These are phyloP conservation scores for Spisula solida DNA, from an alignment of 2,888 invertebrate genomes.

Conservation along the genomic window DNA sequence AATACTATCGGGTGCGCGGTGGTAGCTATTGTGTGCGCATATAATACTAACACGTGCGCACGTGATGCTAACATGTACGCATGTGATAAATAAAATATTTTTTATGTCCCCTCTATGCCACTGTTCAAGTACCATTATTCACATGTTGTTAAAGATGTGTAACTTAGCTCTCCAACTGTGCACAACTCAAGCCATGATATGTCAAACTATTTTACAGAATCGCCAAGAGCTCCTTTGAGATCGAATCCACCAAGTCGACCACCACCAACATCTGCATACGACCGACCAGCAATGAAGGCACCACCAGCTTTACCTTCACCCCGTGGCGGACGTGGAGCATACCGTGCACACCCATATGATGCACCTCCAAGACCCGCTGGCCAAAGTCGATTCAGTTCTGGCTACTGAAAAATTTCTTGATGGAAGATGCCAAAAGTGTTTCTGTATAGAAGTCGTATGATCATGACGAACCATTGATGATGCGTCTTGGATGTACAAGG, in stretches of 20 bases:
- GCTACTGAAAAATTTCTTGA: background rate
- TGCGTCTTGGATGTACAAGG: constrained; percentile 18
- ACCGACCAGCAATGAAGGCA: constrained; percentile 58
- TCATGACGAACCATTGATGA: background rate
- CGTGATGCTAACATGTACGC: too few species aligned
- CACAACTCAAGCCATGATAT: too few species aligned
- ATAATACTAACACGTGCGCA: too few species aligned
- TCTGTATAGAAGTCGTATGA: background rate
- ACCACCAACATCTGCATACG: constrained; percentile 46
- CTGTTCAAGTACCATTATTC: too few species aligned
- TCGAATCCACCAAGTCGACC: background rate
- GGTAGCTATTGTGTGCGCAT: too few species aligned
- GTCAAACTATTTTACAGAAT: constrained; percentile 11
- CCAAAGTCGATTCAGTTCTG: constrained; percentile 21
- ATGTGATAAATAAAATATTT: too few species aligned
- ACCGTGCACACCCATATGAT: constrained; percentile 75
- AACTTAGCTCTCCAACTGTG: too few species aligned
- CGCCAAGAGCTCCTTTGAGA: background rate
- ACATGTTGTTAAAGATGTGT: too few species aligned
- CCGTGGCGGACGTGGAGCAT: constrained; percentile 70
- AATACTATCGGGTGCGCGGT: too few species aligned
- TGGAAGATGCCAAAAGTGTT: constrained; percentile 8
- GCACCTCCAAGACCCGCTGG: constrained; percentile 1
- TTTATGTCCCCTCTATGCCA: too few species aligned
- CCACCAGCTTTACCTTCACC: constrained; percentile 54